These are phyloP conservation scores for Salarias fasciatus DNA, from an alignment of 2,797 vertebrate genomes.

Conservation along the genomic window DNA sequence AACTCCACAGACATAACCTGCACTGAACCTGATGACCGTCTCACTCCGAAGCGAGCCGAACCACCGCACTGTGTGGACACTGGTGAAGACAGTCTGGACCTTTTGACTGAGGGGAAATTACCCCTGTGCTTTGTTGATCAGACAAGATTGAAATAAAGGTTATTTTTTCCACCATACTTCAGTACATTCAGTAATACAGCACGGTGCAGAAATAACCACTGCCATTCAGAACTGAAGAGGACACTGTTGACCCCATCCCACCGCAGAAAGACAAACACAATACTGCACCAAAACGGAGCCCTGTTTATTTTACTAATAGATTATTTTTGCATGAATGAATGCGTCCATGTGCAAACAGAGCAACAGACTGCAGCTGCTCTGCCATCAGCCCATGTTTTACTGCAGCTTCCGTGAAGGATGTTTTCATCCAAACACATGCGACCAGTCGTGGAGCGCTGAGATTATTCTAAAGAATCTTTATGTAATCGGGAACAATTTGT, in stretches of 20 bases:
- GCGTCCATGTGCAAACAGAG: conserved; percentile 61
- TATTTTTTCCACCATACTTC: neutral
- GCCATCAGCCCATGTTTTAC: conserved; percentile 34
- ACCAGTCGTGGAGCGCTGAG: conserved; percentile 34
- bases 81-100: too few relatives aligned
- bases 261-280: conserved; percentile 40
- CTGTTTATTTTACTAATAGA: conserved; percentile 66
- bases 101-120: too few relatives aligned
- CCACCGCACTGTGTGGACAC: too few relatives aligned
- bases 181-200: neutral
- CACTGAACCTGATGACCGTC: too few relatives aligned
- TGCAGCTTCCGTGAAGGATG: conserved; percentile 62
- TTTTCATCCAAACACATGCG: conserved; percentile 57
- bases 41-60: too few relatives aligned
- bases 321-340: conserved; percentile 65
- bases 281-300: conserved; percentile 31
- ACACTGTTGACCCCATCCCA: conserved; percentile 1
- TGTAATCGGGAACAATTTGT: too few relatives aligned
- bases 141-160: neutral
- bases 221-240: conserved; percentile 31
- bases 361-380: conserved; percentile 2
- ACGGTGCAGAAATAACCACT: neutral
- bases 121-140: neutral
- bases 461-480: too few relatives aligned
- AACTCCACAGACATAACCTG: neutral